phyloP scores from a whole-genome alignment of 2,797 vertebrate genomes.

The Capromys pilorides region DNA sequence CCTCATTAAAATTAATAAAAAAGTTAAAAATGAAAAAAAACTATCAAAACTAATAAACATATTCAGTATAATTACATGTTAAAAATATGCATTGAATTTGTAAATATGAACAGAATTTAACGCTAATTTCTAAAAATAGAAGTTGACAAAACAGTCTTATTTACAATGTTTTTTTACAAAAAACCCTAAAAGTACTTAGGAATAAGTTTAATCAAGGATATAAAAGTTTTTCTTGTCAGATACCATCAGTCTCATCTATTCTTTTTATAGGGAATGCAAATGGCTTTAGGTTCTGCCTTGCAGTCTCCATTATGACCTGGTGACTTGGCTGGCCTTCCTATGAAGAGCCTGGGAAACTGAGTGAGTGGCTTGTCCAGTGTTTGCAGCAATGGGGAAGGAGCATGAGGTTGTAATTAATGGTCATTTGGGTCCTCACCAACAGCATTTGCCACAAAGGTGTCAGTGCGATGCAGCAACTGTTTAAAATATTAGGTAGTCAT shows the following conservation, averaged over 20 bases:
- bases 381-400: background rate
- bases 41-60: background rate
- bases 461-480: background rate
- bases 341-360: background rate
- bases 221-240: background rate
- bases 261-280: background rate
- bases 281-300: background rate
- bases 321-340: background rate
- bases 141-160: background rate
- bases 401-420: background rate
- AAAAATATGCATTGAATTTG: background rate
- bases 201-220: background rate
- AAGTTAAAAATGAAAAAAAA: background rate
- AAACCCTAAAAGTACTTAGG: background rate
- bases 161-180: background rate
- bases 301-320: background rate
- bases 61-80: background rate
- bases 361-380: background rate
- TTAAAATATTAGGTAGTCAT: background rate
- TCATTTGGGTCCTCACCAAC: background rate
- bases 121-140: background rate
- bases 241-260: background rate
- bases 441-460: background rate
- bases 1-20: no score
- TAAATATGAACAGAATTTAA: background rate